Evolutionary conservation across 2,797 vertebrate species (phyloP).

Genomic region (Lepus oiostolus): DNA sequence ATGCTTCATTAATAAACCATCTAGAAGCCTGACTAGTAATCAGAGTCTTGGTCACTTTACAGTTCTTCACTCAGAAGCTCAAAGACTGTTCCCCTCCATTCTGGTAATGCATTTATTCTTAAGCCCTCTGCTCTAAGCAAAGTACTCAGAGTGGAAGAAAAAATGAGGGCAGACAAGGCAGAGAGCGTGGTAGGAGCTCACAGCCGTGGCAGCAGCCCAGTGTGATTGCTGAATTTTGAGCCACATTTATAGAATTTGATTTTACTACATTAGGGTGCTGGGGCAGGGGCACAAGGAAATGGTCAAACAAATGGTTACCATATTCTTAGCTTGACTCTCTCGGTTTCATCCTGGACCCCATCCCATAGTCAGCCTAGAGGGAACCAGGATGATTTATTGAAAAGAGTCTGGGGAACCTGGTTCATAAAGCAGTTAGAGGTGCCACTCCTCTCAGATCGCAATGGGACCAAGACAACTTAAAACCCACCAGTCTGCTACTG

Average conservation of each 20-base stretch:
- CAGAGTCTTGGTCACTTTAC: slow-evolving; percentile 57
- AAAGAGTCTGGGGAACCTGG: neutral
- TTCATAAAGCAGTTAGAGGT: neutral
- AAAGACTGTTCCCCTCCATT: slow-evolving; percentile 51
- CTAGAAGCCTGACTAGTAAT: slow-evolving; percentile 64
- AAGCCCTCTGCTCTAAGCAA: slow-evolving; percentile 34
- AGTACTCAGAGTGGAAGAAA: neutral
- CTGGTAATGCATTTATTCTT: slow-evolving; percentile 23
- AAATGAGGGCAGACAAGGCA: neutral
- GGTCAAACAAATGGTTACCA: neutral
- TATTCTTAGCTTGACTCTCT: neutral
- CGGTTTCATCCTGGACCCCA: slow-evolving; percentile 19
- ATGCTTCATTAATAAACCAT: slow-evolving; percentile 74
- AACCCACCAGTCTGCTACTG: neutral
- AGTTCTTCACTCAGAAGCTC: slow-evolving; percentile 65
- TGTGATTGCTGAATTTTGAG: slow-evolving; percentile 9
- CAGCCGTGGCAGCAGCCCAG: neutral
- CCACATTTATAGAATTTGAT: slow-evolving; percentile 32
- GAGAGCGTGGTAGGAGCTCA: neutral
- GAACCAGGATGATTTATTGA: neutral
- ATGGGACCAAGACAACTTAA: neutral
- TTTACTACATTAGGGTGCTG: neutral
- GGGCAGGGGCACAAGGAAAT: neutral
- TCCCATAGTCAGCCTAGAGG: neutral
- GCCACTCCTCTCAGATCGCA: neutral